phyloP scores from a whole-genome alignment of 2,797 vertebrate species.

The Stomatorhinus walkeri region DNA sequence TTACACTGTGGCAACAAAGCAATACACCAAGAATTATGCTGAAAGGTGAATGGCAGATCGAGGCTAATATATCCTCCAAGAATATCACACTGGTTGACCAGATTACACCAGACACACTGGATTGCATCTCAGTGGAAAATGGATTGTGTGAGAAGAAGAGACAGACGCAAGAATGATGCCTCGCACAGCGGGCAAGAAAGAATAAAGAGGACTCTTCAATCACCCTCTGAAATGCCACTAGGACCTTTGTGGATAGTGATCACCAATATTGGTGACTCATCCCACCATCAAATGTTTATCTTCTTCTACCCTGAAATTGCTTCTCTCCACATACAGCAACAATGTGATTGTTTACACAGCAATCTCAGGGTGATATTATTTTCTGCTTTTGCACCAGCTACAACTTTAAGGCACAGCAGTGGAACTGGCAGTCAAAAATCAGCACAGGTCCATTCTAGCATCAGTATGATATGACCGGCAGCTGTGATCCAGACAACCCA shows the following conservation, averaged over 20 bases:
- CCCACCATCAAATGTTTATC: not conserved
- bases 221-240: not conserved
- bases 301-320: not conserved
- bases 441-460: not conserved
- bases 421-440: not conserved
- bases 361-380: not conserved
- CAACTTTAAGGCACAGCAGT: not conserved
- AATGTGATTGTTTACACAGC: not conserved
- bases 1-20: not conserved
- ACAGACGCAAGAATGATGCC: not conserved
- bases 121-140: not conserved
- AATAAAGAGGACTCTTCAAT: not conserved
- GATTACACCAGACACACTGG: not conserved
- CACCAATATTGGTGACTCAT: not conserved
- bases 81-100: not conserved
- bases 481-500: not conserved
- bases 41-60: not conserved
- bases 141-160: not conserved
- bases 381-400: not conserved
- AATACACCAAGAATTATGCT: not conserved
- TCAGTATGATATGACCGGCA: not conserved
- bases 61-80: not conserved
- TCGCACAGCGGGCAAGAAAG: not conserved
- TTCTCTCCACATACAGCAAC: not conserved
- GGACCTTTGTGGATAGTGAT: not conserved